phyloP scores from a whole-genome alignment of 2,888 invertebrate genomes.

The Melieria omissa region DNA sequence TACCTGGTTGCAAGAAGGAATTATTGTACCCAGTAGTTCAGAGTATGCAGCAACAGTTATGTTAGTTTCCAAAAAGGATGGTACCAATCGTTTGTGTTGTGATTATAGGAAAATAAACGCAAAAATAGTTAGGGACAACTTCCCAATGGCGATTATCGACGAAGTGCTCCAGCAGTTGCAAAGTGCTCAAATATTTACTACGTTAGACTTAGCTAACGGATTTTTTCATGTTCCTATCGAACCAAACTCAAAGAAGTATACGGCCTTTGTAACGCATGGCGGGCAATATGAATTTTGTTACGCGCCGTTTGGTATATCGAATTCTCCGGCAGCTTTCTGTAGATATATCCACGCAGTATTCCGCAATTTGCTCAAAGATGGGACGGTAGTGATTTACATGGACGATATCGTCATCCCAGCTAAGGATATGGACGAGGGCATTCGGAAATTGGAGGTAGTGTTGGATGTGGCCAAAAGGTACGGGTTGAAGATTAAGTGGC shows the following conservation, averaged over 20 bases:
- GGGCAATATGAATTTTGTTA: conserved; percentile 47
- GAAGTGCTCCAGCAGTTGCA: conserved; percentile 25
- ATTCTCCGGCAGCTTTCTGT: conserved; percentile 42
- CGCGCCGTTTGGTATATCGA: conserved; percentile 46
- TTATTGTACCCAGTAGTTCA: too few species aligned
- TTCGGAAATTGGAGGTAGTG: conserved; percentile 28
- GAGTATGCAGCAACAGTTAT: too few species aligned
- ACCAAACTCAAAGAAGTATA: conserved; percentile 44
- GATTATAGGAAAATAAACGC: background rate
- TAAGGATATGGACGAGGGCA: conserved; percentile 30
- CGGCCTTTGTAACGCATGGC: conserved; percentile 48
- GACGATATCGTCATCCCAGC: conserved; percentile 44
- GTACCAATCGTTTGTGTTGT: too few species aligned
- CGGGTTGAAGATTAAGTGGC: conserved; percentile 37
- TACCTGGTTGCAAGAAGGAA: too few species aligned
- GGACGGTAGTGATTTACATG: conserved; percentile 37
- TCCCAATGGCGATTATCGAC: conserved; percentile 4
- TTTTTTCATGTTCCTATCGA: conserved; percentile 48
- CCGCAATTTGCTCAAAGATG: conserved; percentile 30
- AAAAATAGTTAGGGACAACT: conserved; percentile 4
- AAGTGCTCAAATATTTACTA: conserved; percentile 44
- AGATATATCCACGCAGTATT: conserved; percentile 40
- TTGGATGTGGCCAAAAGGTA: conserved; percentile 26
- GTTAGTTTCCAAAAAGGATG: too few species aligned
- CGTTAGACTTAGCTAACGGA: conserved; percentile 46